Evolutionary conservation across 2,888 invertebrate species (phyloP).

Genomic region (Cheiracanthium punctorium): DNA sequence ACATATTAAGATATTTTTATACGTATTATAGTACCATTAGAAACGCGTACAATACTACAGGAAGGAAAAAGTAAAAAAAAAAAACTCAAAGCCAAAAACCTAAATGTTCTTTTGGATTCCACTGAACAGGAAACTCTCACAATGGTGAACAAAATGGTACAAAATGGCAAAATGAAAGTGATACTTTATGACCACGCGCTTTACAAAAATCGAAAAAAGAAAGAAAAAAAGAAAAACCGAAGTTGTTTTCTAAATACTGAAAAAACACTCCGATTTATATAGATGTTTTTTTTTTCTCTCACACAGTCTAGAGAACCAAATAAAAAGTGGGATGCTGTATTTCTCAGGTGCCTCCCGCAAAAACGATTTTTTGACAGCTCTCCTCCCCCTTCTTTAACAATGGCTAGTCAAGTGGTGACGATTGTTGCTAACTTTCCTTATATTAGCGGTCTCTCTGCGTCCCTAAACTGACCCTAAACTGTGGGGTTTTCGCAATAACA

Average conservation of each 20-base stretch:
- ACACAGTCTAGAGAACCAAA: background rate
- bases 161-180: slow-evolving; percentile 53
- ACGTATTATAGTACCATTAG: slow-evolving; percentile 10
- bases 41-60: background rate
- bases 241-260: slow-evolving; percentile 53
- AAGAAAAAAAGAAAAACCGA: no score
- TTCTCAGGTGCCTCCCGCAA: background rate
- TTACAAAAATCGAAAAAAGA: slow-evolving; percentile 24
- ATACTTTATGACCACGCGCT: slow-evolving; percentile 28
- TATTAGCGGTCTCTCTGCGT: slow-evolving; percentile 57
- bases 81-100: background rate
- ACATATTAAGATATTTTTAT: background rate
- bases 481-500: slow-evolving; percentile 36
- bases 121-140: slow-evolving; percentile 40
- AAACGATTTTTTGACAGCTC: slow-evolving; percentile 16
- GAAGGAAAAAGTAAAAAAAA: slow-evolving; percentile 6
- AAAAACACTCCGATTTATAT: slow-evolving; percentile 42
- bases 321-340: background rate
- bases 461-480: slow-evolving; percentile 60
- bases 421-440: slow-evolving; percentile 22
- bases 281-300: slow-evolving; percentile 12
- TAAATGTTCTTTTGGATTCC: slow-evolving; percentile 5
- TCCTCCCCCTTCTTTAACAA: slow-evolving; percentile 30
- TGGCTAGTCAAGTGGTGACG: slow-evolving; percentile 58
- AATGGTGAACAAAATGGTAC: slow-evolving; percentile 55